These are phyloP conservation scores for Psix sp. DNA, from an alignment of 1,140 invertebrate genomes.

Conservation along the genomic window DNA sequence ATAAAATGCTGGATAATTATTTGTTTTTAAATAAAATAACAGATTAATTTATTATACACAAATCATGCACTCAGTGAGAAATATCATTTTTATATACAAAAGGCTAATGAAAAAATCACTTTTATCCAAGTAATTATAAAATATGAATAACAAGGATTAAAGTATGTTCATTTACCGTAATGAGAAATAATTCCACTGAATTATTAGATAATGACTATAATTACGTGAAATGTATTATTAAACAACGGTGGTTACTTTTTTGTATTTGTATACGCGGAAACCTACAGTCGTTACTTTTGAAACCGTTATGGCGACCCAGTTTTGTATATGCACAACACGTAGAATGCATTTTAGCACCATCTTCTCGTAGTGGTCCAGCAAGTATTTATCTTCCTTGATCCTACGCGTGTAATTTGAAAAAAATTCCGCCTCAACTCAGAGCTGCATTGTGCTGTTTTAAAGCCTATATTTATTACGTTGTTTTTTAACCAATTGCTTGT, in stretches of 20 bases:
- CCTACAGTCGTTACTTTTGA: slow-evolving; percentile 47
- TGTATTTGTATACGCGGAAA: slow-evolving; percentile 48
- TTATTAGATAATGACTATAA: slow-evolving; percentile 21
- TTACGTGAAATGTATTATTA: slow-evolving; percentile 17
- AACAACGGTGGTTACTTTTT: slow-evolving; percentile 33
- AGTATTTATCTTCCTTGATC: slow-evolving; percentile 39
- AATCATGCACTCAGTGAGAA: too few species aligned
- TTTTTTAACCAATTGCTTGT: background rate
- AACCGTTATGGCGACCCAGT: slow-evolving; percentile 58
- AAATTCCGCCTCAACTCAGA: slow-evolving; percentile 29
- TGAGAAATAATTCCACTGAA: slow-evolving; percentile 15
- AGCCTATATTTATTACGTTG: slow-evolving; percentile 20
- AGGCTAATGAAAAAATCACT: background rate
- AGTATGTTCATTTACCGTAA: slow-evolving; percentile 28
- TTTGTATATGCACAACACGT: slow-evolving; percentile 48
- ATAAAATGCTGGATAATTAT: too few species aligned
- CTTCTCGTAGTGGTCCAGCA: slow-evolving; percentile 55
- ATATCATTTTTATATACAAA: background rate
- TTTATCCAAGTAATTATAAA: background rate
- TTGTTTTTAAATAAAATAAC: too few species aligned
- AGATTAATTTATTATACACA: too few species aligned
- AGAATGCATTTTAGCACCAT: slow-evolving; percentile 47
- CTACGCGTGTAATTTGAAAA: slow-evolving; percentile 33
- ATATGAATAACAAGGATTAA: background rate
- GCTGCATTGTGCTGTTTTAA: slow-evolving; percentile 11